phyloP scores from a whole-genome alignment of 2,797 vertebrate genomes.

The Ctenosaura bakeri region DNA sequence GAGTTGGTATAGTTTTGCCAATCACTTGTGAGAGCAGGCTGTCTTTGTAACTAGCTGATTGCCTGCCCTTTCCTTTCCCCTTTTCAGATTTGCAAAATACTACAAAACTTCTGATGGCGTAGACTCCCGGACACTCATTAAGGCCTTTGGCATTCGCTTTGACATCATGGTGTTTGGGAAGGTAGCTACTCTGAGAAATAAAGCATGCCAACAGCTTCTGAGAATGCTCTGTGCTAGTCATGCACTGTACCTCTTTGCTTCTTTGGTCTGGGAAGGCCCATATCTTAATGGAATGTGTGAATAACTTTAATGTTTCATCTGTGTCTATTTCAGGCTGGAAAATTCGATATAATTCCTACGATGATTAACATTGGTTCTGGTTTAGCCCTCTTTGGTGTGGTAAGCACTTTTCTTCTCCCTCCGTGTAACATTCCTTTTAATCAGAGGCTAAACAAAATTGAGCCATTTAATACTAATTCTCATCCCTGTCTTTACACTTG shows the following conservation, averaged over 20 bases:
- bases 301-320: constrained; percentile 7
- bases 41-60: not conserved
- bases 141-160: constrained; percentile 91
- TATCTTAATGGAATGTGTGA: not conserved
- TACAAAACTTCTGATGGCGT: constrained; percentile 77
- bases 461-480: not conserved
- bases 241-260: not conserved
- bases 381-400: constrained; percentile 88
- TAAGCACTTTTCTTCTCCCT: constrained; percentile 74
- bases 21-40: no score
- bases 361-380: constrained; percentile 92
- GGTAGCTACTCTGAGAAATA: constrained; percentile 72
- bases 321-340: constrained; percentile 86
- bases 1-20: not conserved
- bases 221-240: not conserved
- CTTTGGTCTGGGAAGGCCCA: not conserved
- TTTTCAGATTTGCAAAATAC: constrained; percentile 89
- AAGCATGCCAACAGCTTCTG: not conserved
- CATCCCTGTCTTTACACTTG: not conserved
- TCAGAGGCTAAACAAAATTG: no score
- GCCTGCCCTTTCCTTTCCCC: no score
- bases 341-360: constrained; percentile 91
- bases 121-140: constrained; percentile 86
- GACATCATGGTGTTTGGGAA: constrained; percentile 91
- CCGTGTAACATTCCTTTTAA: not conserved